Evolutionary conservation across 2,113 vertebrate genomes (phyloP).

Genomic region (Propithecus coquereli): DNA sequence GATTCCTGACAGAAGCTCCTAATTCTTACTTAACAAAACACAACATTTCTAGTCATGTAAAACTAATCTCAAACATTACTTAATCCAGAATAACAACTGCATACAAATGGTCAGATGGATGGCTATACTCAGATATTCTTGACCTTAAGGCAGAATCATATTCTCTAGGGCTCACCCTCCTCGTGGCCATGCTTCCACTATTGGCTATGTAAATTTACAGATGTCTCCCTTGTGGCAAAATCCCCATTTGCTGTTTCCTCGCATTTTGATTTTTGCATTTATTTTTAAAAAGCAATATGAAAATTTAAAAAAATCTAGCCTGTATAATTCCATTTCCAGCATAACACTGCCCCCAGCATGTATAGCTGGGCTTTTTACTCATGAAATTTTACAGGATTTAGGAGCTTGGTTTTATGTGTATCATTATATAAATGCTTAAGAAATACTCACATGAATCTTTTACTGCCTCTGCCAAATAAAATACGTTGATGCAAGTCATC

Average conservation of each 20-base stretch:
- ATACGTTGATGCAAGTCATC: background rate
- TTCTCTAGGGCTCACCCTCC: background rate
- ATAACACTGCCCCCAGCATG: background rate
- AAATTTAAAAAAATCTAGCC: background rate
- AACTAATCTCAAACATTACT: constrained; percentile 16
- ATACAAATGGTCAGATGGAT: constrained; percentile 12
- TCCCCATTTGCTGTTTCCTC: background rate
- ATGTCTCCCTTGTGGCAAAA: background rate
- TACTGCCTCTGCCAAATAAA: background rate
- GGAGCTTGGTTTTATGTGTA: background rate
- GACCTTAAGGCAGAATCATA: background rate
- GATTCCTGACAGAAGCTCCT: background rate
- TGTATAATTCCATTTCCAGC: background rate
- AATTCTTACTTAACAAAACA: background rate
- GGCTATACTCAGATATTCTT: background rate
- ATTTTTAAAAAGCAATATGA: background rate
- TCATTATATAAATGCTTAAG: background rate
- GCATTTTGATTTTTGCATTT: constrained; percentile 13
- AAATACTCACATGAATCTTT: constrained; percentile 25
- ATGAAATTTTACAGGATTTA: constrained; percentile 1
- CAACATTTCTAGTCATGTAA: background rate
- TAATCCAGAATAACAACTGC: constrained; percentile 15
- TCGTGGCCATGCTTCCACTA: background rate
- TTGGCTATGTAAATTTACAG: background rate
- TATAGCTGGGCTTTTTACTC: background rate